Evolutionary conservation across 2,888 invertebrate genomes (phyloP).

Genomic region (Aleiodes testaceus): DNA sequence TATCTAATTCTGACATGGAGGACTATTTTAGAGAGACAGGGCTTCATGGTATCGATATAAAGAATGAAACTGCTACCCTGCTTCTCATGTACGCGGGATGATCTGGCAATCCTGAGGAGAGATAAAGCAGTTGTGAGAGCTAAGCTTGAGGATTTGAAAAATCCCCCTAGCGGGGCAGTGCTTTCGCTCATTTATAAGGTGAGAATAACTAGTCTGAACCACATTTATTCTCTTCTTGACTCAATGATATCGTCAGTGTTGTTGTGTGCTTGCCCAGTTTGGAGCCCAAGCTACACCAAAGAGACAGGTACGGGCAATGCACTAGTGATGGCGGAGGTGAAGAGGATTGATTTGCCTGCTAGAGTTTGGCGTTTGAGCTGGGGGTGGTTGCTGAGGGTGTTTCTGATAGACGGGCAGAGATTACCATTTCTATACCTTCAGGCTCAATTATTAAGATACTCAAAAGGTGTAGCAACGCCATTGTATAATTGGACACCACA

Average conservation of each 20-base stretch:
- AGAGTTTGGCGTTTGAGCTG: too few species aligned
- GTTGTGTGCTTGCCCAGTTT: background rate
- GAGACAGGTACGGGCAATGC: background rate
- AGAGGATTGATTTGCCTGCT: too few species aligned
- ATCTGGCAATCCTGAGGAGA: slow-evolving; percentile 43
- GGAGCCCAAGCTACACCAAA: background rate
- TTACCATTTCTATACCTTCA: too few species aligned
- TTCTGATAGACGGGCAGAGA: too few species aligned
- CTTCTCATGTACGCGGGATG: slow-evolving; percentile 48
- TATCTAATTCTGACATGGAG: slow-evolving; percentile 46
- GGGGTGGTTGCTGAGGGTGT: too few species aligned
- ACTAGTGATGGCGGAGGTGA: background rate
- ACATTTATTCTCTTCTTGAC: background rate
- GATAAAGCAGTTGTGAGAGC: background rate
- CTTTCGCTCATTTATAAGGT: background rate
- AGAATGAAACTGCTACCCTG: slow-evolving; percentile 29
- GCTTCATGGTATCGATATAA: slow-evolving; percentile 39
- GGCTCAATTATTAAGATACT: too few species aligned
- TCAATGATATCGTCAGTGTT: background rate
- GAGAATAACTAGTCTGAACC: background rate
- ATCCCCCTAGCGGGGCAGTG: background rate
- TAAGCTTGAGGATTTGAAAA: background rate
- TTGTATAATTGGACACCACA: too few species aligned
- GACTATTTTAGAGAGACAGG: slow-evolving; percentile 36
- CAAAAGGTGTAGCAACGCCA: too few species aligned